Evolutionary conservation across 2,797 vertebrate species (phyloP).

Genomic region (Argentina silus): DNA sequence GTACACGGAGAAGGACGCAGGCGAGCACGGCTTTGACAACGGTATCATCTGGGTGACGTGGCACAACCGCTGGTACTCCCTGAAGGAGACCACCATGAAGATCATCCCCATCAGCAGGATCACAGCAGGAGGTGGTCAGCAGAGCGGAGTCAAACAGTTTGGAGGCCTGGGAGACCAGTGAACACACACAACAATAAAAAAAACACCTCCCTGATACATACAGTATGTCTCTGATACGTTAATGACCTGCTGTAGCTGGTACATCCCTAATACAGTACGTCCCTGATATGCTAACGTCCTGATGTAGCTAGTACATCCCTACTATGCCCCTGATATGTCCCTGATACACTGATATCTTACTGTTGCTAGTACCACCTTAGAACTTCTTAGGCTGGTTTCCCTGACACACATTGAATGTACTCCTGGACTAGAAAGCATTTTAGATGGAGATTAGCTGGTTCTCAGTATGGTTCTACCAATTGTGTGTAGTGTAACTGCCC

Average conservation of each 20-base stretch:
- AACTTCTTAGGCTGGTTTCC: background rate
- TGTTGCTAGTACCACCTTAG: background rate
- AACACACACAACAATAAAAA: background rate
- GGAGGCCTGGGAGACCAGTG: slow-evolving; percentile 49
- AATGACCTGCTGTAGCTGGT: no score
- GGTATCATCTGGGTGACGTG: slow-evolving; percentile 95
- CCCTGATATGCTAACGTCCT: no score
- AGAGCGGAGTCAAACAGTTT: slow-evolving; percentile 74
- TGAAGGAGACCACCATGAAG: slow-evolving; percentile 96
- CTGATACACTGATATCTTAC: no score
- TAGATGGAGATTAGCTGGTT: background rate
- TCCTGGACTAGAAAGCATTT: background rate
- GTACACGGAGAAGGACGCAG: slow-evolving; percentile 82
- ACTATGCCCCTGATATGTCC: no score
- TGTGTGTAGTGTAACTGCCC: background rate
- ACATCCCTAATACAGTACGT: no score
- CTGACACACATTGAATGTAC: background rate
- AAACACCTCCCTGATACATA: background rate
- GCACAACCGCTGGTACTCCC: slow-evolving; percentile 91
- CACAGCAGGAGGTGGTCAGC: slow-evolving; percentile 73
- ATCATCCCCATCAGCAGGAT: slow-evolving; percentile 86
- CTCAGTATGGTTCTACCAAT: background rate
- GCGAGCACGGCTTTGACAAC: slow-evolving; percentile 83
- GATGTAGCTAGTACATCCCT: no score
- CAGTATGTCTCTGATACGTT: background rate